Conservation (phyloP, 2,888 invertebrate species). For the Drosophila bunnanda region DNA sequence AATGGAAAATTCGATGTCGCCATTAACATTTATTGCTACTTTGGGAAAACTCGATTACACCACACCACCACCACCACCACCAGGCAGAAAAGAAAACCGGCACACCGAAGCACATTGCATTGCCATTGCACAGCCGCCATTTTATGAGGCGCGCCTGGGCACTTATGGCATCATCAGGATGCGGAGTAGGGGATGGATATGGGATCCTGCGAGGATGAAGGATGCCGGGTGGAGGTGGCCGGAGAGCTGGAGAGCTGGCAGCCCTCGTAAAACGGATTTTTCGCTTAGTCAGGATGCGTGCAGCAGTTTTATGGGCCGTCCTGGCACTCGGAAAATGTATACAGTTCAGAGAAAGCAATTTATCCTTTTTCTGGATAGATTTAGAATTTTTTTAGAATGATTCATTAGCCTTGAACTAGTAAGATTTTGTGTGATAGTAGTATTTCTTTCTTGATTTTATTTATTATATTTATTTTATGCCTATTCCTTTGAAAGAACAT, state of each 20-base stretch:
- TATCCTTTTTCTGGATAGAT: neutral
- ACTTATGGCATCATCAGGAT: conserved; percentile 70
- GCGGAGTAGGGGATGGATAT: conserved; percentile 16
- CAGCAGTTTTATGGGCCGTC: conserved; percentile 61
- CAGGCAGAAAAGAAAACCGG: neutral
- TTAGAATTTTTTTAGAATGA: neutral
- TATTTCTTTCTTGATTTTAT: neutral
- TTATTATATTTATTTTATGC: neutral
- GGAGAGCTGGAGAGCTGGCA: conserved; percentile 48
- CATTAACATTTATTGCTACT: conserved; percentile 80
- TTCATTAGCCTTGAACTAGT: neutral
- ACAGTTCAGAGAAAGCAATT: conserved; percentile 37
- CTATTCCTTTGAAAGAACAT: neutral
- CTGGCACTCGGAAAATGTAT: conserved; percentile 74
- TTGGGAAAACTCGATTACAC: conserved; percentile 75
- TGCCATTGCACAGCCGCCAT: conserved; percentile 66
- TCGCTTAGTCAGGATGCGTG: conserved; percentile 73
- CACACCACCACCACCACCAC: conserved; percentile 18
- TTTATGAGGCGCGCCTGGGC: conserved; percentile 76
- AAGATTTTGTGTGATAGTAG: neutral
- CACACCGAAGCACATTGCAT: conserved; percentile 25
- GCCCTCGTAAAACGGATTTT: conserved; percentile 72
- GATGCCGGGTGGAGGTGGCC: neutral
- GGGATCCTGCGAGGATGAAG: conserved; percentile 2
- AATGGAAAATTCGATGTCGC: conserved; percentile 81